Base-by-base conservation (phyloP, 2,888 invertebrate species). In the Drosophila subsilvestris region DNA sequence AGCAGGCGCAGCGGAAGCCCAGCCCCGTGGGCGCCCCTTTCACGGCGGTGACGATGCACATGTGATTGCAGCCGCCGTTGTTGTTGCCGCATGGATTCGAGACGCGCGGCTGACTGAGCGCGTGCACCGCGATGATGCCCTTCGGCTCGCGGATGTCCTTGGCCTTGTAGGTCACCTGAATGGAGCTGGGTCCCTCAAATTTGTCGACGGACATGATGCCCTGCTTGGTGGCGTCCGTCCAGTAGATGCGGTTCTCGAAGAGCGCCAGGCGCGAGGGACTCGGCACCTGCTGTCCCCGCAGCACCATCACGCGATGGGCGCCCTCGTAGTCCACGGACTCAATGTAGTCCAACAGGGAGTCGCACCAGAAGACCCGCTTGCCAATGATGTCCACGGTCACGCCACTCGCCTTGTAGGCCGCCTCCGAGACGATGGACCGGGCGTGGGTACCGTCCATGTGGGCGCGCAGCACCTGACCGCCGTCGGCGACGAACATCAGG, bases 291-390 rank as follows among this genome's bases (percentile, higher is more conserved):
- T 96, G 95, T 2, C 97, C 97, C 66, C 97, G 93, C 3, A 97
- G 93, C 0, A 97, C 95, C 90, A 97, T 94, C 71, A 96, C 95
- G 74, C 98, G 93, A 79, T 96, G 95, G 69, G 95, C 94, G 0
- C 98, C 98, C 57, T 97, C 95, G 91, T 99, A 99, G 91, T 98
- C 97, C 0, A 98, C 97, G 0, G 98, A 97, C 90, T 99, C 98
- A 75, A 99, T 98, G 90, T 98, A 98, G 92, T 99, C 98, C 59
- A 99, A 93, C 14, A 98, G 93, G 0, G 98, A 97, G 91, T 99
- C 99, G 88, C 98, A 98, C 98, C 99, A 99, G 92, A 97, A 99
- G 8, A 99, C 95, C 55, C 99, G 93, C 86, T 96, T 95, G 0
- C 96, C 95, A 25, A 98, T 95, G n/a, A 97, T 95, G 92, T 99